Evolutionary conservation across 2,797 vertebrate species (phyloP).

Genomic region (Enteromius afrohamiltoni): DNA sequence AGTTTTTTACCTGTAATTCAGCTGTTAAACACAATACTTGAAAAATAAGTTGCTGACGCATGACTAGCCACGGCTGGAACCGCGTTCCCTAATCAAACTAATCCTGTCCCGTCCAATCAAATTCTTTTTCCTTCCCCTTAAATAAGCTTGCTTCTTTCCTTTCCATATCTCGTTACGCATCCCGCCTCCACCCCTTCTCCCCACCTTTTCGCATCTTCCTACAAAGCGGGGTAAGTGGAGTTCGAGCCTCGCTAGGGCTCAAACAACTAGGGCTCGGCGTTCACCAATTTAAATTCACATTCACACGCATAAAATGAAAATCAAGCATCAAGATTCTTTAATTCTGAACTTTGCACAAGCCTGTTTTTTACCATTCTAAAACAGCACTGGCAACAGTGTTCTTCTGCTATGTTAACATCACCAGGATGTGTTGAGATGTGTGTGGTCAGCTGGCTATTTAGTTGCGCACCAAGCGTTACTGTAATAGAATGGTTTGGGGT

Average conservation of each 20-base stretch:
- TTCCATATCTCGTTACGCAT: no score
- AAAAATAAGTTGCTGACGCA: not conserved
- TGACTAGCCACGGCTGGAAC: no score
- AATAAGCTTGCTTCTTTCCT: no score
- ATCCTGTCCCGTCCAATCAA: no score
- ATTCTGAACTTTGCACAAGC: not conserved
- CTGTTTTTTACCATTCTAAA: not conserved
- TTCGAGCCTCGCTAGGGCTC: no score
- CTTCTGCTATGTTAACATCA: not conserved
- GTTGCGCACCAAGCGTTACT: not conserved
- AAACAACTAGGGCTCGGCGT: no score
- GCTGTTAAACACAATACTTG: not conserved
- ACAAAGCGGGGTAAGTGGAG: no score
- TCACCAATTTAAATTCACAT: not conserved
- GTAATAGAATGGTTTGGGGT: not conserved
- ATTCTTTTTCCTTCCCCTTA: no score
- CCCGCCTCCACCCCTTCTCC: no score
- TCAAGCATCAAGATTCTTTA: not conserved
- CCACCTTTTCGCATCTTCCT: no score
- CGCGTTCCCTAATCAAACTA: no score
- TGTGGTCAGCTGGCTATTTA: conserved; percentile 1
- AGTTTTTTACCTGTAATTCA: not conserved
- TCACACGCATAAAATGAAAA: not conserved
- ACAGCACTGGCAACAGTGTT: not conserved
- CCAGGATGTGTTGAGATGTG: not conserved